Evolutionary conservation across 2,888 invertebrate species (phyloP).

Genomic region (Papilio protenor): DNA sequence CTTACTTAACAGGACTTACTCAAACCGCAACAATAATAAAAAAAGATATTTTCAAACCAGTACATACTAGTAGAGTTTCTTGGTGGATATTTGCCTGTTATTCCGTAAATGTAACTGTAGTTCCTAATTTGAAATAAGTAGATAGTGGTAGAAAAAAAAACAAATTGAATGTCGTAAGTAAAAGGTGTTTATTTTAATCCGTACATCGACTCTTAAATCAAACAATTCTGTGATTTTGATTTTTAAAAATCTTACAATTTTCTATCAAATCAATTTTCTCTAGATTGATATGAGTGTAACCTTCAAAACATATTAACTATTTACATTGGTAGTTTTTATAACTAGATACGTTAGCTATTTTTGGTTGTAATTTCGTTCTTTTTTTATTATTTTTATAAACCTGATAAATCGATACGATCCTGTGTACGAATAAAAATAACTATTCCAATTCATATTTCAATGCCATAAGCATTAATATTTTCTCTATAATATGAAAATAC

Average conservation of each 20-base stretch:
- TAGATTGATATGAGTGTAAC: constrained; percentile 82
- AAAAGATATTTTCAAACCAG: neutral
- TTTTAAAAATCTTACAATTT: constrained; percentile 74
- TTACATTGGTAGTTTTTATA: constrained; percentile 74
- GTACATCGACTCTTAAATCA: constrained; percentile 79
- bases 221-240: constrained; percentile 73
- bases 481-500: constrained; percentile 30
- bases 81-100: neutral
- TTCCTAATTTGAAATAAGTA: neutral
- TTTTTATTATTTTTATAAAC: constrained; percentile 60
- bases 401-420: neutral
- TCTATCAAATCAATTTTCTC: constrained; percentile 78
- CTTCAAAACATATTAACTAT: constrained; percentile 80
- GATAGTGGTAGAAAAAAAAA: constrained; percentile 40
- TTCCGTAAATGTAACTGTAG: neutral
- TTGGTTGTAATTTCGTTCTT: constrained; percentile 54
- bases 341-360: constrained; percentile 67
- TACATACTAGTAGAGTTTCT: too few relatives aligned
- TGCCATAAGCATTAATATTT: constrained; percentile 14
- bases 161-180: constrained; percentile 55
- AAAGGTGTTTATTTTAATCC: constrained; percentile 80
- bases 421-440: constrained; percentile 7
- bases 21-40: neutral
- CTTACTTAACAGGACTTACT: too few relatives aligned
- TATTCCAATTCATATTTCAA: constrained; percentile 19